phyloP scores from a whole-genome alignment of 1,140 invertebrate genomes.

The Sinonovacula constricta region DNA sequence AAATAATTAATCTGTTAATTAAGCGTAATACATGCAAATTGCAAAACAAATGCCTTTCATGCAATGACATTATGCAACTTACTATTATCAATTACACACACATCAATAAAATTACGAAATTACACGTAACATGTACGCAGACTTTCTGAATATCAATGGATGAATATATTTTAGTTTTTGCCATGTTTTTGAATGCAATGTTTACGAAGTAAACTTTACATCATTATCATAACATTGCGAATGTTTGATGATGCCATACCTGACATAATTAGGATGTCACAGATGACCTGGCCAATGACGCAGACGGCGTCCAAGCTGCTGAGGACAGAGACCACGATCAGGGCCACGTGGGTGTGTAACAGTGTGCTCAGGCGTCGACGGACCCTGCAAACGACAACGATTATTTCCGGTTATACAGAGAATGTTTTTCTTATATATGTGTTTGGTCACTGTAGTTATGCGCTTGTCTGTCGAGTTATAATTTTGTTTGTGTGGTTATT shows the following conservation, averaged over 20 bases:
- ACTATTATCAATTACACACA: too few relatives aligned
- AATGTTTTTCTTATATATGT: too few relatives aligned
- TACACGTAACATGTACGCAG: not conserved
- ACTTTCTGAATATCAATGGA: not conserved
- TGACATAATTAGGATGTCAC: slow-evolving; percentile 74
- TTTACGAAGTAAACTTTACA: not conserved
- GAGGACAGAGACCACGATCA: slow-evolving; percentile 66
- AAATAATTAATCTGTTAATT: too few relatives aligned
- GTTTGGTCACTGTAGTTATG: too few relatives aligned
- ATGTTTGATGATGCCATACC: slow-evolving; percentile 51
- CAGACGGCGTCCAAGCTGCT: slow-evolving; percentile 67
- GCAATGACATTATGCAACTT: too few relatives aligned
- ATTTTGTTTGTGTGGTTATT: too few relatives aligned
- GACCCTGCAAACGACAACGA: slow-evolving; percentile 68
- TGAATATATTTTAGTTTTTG: not conserved
- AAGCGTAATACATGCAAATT: too few relatives aligned
- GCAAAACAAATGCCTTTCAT: too few relatives aligned
- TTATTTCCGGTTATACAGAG: too few relatives aligned
- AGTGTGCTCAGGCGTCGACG: slow-evolving; percentile 67
- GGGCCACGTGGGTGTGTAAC: slow-evolving; percentile 71
- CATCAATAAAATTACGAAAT: too few relatives aligned
- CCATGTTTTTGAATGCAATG: not conserved
- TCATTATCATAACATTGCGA: not conserved
- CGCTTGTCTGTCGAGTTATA: too few relatives aligned
- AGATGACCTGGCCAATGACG: slow-evolving; percentile 73